Percentiles rank a stretch among this genome's conserved stretches.
These are phyloP conservation scores for Poeciliopsis turrubarensis DNA, from an alignment of 2,113 vertebrate species.

Conservation along the genomic window DNA sequence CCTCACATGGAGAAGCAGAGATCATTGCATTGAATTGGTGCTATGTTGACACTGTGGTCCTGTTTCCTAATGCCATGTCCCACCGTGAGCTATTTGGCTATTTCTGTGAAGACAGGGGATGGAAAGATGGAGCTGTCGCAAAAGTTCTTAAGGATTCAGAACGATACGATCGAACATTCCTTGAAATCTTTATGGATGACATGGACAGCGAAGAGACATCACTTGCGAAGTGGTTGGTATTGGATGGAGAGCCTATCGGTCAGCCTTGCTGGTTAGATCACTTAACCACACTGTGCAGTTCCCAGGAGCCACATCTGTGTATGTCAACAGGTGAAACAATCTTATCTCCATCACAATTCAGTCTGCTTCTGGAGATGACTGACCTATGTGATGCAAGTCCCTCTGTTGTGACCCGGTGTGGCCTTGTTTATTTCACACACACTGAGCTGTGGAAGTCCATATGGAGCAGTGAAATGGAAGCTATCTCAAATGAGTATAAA, in stretches of 20 bases:
- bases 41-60: slow-evolving; percentile 71
- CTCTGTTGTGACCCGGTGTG: slow-evolving; percentile 74
- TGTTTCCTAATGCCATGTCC: slow-evolving; percentile 84
- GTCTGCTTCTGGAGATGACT: slow-evolving; percentile 82
- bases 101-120: slow-evolving; percentile 63
- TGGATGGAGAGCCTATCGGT: slow-evolving; percentile 80
- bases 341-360: slow-evolving; percentile 53
- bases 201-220: slow-evolving; percentile 2
- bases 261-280: slow-evolving; percentile 82
- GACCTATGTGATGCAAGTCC: slow-evolving; percentile 78
- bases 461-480: slow-evolving; percentile 76
- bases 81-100: slow-evolving; percentile 81
- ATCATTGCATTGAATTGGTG: slow-evolving; percentile 46
- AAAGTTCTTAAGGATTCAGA: slow-evolving; percentile 67
- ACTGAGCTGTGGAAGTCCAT: slow-evolving; percentile 80
- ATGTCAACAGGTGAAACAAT: slow-evolving; percentile 80
- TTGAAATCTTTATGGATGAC: slow-evolving; percentile 2
- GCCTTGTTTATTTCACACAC: slow-evolving; percentile 80
- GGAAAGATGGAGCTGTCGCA: slow-evolving; percentile 78
- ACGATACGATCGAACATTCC: background rate
- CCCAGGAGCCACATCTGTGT: slow-evolving; percentile 67
- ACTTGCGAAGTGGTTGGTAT: slow-evolving; percentile 81
- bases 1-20: slow-evolving; percentile 7
- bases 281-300: slow-evolving; percentile 74
- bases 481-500: slow-evolving; percentile 64